A percentile compares a stretch with the other conserved stretches of the same genome.
Evolutionary conservation across 1,140 invertebrate species (phyloP).

Genomic region (Parapsyche elsis): DNA sequence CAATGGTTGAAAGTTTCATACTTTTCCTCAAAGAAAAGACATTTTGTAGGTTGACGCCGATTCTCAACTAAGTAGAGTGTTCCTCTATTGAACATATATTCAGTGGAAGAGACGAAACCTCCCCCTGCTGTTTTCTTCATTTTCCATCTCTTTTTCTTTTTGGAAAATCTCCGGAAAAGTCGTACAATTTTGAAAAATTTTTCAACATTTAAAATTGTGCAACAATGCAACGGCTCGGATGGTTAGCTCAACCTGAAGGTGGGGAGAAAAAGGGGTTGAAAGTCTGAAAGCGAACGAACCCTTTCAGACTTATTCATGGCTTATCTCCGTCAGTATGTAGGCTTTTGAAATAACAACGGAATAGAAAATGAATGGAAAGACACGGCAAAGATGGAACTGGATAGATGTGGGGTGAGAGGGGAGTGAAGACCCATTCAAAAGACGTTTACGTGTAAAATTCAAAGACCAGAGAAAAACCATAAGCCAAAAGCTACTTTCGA

Average conservation of each 20-base stretch:
- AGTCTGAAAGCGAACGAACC: slow-evolving; percentile 36
- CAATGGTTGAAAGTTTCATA: too few species aligned
- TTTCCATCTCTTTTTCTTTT: not conserved
- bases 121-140: not conserved
- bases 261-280: not conserved
- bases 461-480: not conserved
- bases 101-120: slow-evolving; percentile 9
- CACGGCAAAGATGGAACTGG: slow-evolving; percentile 3
- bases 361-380: slow-evolving; percentile 15
- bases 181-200: too few species aligned
- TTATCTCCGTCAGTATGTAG: slow-evolving; percentile 48
- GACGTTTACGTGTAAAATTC: slow-evolving; percentile 10
- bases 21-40: not conserved
- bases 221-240: slow-evolving; percentile 18
- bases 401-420: not conserved
- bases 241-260: not conserved
- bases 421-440: not conserved
- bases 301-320: slow-evolving; percentile 54
- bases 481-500: too few species aligned
- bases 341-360: slow-evolving; percentile 50
- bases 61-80: not conserved
- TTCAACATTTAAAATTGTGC: slow-evolving; percentile 18
- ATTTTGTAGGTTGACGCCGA: not conserved
- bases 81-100: slow-evolving; percentile 32
- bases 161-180: not conserved